Evolutionary conservation across 2,888 invertebrate species (phyloP), one percentile per base, ranked within the genome.

Genomic region (Julus scanicus): DNA sequence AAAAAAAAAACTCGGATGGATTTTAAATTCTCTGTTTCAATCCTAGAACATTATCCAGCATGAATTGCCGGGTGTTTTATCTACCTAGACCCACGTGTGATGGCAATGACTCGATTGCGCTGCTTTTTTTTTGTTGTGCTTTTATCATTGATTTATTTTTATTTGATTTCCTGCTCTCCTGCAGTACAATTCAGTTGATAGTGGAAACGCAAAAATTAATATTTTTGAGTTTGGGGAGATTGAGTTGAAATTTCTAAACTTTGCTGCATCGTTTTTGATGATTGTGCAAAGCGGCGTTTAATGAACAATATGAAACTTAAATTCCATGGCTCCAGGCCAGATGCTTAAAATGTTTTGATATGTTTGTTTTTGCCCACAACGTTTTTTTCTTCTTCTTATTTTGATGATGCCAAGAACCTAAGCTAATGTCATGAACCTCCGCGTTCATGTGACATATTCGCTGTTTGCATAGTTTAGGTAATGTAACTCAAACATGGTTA

Each of bases 21-120:
- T 80, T 80, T 80, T 80, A 80, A 80, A 80, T 80, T 80, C 80
- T 80, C 80, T 80, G 80, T 80, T 80, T 80, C 80, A 80, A 80
- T 39, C 80, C 80, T 8, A 13, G 80, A 80, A 80, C 80, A 37
- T 80, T 80, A 80, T 80, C 80, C 80, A 80, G 80, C 37, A 80
- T 80, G 80, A 39, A 80, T 80, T 80, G 80, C 29, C 29, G 37
- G 37, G 37, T 29, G 20, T 29, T 37, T 80, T 80, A 80, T 80
- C 80, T 80, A 80, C 80, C 80, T 80, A 80, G 80, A 9, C 80
- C 80, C 80, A 80, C 80, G 80, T 37, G 37, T 80, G 37, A 15
- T 29, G 80, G 37, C 80, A 15, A 15, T 29, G 80, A 15, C n/a
- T 57, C n/a, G n/a, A 57, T n/a, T 57, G n/a, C 57, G n/a, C 11